Evolutionary conservation across 2,888 invertebrate species (phyloP).

Genomic region (Polydesmus complanatus): DNA sequence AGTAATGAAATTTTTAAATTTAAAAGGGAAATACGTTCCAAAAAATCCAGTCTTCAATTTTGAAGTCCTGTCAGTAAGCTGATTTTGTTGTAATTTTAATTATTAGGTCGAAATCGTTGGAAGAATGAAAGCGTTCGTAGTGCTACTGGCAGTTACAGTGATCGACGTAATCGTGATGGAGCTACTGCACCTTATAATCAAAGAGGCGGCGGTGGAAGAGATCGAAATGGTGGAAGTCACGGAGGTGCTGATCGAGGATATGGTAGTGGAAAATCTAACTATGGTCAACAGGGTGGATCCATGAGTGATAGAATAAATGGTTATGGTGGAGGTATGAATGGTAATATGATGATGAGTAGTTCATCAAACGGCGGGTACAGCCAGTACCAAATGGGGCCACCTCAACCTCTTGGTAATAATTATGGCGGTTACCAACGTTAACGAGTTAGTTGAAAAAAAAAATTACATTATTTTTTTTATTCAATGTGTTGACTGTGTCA

Average conservation of each 20-base stretch:
- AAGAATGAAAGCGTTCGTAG: not conserved
- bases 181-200: not conserved
- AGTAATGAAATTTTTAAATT: no score
- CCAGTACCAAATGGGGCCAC: not conserved
- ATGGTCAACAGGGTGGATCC: not conserved
- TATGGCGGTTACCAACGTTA: not conserved
- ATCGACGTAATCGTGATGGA: not conserved
- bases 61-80: no score
- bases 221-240: not conserved
- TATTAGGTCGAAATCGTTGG: slow-evolving; percentile 4
- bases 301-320: slow-evolving; percentile 5
- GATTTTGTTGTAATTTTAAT: not conserved
- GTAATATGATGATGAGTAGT: not conserved
- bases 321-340: slow-evolving; percentile 6
- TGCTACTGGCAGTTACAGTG: not conserved
- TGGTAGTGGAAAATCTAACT: not conserved
- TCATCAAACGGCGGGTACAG: not conserved
- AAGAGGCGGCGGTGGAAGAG: not conserved
- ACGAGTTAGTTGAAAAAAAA: no score
- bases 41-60: no score
- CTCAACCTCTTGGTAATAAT: no score
- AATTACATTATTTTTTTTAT: no score
- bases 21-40: no score
- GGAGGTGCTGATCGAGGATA: not conserved
- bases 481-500: no score